These are phyloP conservation scores for Acleris cristana DNA, from an alignment of 2,888 invertebrate species.

Conservation along the genomic window DNA sequence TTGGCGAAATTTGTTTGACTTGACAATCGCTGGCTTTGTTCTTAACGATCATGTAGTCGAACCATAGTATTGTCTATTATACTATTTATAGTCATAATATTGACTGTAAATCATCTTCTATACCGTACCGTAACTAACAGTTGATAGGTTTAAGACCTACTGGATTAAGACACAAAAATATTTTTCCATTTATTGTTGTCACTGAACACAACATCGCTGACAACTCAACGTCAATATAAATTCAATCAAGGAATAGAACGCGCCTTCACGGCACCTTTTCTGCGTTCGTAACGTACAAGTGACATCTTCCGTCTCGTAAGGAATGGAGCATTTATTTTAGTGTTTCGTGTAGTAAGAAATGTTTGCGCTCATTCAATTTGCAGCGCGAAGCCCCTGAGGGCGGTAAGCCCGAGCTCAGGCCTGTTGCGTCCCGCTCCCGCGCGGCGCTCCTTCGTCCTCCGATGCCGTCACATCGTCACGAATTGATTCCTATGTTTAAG, in stretches of 20 bases:
- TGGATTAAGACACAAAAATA: not conserved
- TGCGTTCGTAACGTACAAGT: slow-evolving; percentile 17
- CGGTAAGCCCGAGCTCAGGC: slow-evolving; percentile 76
- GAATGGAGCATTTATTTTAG: slow-evolving; percentile 34
- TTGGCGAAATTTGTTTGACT: slow-evolving; percentile 38
- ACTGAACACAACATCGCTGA: slow-evolving; percentile 8
- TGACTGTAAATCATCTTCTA: not conserved
- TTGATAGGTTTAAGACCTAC: too few species aligned
- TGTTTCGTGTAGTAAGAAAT: slow-evolving; percentile 54
- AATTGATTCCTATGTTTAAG: slow-evolving; percentile 44
- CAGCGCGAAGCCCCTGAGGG: slow-evolving; percentile 75
- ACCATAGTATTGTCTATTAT: too few species aligned
- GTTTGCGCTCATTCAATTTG: slow-evolving; percentile 78
- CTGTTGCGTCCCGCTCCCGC: slow-evolving; percentile 72
- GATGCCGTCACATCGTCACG: slow-evolving; percentile 40
- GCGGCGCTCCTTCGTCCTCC: slow-evolving; percentile 46
- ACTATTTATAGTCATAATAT: too few species aligned
- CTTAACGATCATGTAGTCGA: slow-evolving; percentile 14
- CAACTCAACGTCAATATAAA: slow-evolving; percentile 18
- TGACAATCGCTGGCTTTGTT: slow-evolving; percentile 25
- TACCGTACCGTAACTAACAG: too few species aligned
- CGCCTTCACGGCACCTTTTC: slow-evolving; percentile 22
- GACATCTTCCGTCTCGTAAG: slow-evolving; percentile 25
- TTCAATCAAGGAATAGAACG: slow-evolving; percentile 28
- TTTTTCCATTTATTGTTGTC: not conserved